Conservation (phyloP, 2,888 invertebrate genomes). For the Drosophila mettleri region DNA sequence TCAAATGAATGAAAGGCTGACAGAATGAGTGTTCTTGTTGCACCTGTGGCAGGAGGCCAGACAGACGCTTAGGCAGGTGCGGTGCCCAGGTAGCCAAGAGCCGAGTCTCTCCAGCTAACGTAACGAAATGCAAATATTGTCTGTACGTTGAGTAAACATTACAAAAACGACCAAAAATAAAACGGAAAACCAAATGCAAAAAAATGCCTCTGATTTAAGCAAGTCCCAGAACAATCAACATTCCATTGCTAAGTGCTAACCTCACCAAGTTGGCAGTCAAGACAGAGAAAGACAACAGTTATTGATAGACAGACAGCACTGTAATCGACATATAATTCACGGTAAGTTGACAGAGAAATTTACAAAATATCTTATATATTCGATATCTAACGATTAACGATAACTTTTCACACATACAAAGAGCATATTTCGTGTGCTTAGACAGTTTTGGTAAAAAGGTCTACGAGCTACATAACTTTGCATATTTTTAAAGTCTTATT, state of each 20-base stretch:
- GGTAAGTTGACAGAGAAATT: background rate
- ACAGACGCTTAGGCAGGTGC: slow-evolving; percentile 26
- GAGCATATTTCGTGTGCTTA: no score
- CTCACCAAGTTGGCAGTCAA: background rate
- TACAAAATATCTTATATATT: background rate
- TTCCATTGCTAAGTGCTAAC: background rate
- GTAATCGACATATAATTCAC: background rate
- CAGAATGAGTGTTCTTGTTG: slow-evolving; percentile 34
- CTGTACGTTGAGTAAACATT: slow-evolving; percentile 55
- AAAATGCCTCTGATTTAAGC: slow-evolving; percentile 42
- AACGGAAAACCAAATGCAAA: slow-evolving; percentile 13
- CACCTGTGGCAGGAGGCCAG: slow-evolving; percentile 26
- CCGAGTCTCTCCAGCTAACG: slow-evolving; percentile 2
- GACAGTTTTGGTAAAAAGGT: no score
- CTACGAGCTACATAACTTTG: background rate
- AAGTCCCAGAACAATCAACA: background rate
- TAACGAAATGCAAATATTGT: slow-evolving; percentile 77
- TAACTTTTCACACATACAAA: no score
- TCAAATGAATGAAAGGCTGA: slow-evolving; percentile 62
- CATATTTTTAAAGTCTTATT: background rate
- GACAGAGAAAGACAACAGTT: background rate
- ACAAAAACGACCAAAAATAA: background rate
- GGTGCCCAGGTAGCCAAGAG: background rate
- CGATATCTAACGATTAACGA: background rate
- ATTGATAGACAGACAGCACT: background rate